These are phyloP conservation scores for Atractosteus spatula DNA, from an alignment of 2,113 vertebrate genomes.

Conservation along the genomic window DNA sequence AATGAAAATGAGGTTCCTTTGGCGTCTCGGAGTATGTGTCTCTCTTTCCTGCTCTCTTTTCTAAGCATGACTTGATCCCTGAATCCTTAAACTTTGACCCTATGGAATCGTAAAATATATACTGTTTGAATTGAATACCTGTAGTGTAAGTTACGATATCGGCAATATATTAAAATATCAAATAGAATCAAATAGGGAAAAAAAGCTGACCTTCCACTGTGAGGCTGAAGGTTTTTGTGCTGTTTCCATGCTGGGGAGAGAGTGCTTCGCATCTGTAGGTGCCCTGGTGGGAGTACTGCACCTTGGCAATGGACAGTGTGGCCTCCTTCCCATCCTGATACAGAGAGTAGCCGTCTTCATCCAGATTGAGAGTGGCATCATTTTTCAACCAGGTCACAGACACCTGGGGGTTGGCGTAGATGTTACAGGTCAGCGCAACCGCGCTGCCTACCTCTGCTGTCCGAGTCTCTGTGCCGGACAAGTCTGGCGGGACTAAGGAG, in stretches of 20 bases:
- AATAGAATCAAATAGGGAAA: background rate
- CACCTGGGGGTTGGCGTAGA: conserved; percentile 54
- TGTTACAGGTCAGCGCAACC: conserved; percentile 48
- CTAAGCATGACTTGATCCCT: too few species aligned
- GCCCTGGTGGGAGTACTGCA: conserved; percentile 44
- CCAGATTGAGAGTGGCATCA: conserved; percentile 44
- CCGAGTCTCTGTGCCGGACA: conserved; percentile 42
- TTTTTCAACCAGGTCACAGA: conserved; percentile 52
- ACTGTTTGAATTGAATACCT: too few species aligned
- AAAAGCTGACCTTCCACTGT: conserved; percentile 52
- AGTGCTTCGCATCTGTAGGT: conserved; percentile 43
- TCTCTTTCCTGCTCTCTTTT: too few species aligned
- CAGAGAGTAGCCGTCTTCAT: conserved; percentile 28
- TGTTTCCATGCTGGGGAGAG: conserved; percentile 25
- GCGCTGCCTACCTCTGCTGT: conserved; percentile 36
- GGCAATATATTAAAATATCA: too few species aligned
- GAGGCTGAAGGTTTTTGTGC: conserved; percentile 43
- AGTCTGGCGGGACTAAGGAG: conserved; percentile 47
- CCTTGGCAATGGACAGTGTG: conserved; percentile 24
- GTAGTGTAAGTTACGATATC: too few species aligned
- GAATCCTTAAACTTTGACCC: too few species aligned
- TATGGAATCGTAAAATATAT: too few species aligned
- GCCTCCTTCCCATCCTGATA: conserved; percentile 42
- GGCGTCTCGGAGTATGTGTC: too few species aligned
- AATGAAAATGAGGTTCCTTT: too few species aligned